These are phyloP conservation scores for Nephotettix cincticeps DNA, from an alignment of 1,140 invertebrate genomes.

Conservation along the genomic window DNA sequence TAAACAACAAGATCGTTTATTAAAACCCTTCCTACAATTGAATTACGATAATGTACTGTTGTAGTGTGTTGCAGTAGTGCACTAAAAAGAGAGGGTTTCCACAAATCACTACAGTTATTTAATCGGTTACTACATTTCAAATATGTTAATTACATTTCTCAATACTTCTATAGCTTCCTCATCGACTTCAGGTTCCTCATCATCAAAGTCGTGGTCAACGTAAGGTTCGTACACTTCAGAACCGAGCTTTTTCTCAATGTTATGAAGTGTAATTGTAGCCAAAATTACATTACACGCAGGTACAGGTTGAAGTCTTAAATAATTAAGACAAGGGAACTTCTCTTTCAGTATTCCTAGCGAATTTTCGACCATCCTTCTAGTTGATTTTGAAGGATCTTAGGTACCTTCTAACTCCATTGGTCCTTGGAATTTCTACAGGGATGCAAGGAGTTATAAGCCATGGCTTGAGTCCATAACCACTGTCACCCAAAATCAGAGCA, in stretches of 20 bases:
- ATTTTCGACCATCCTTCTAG: conserved; percentile 38
- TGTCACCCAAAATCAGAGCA: conserved; percentile 30
- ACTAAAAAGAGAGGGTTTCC: too few relatives aligned
- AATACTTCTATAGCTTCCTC: too few relatives aligned
- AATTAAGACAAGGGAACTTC: conserved; percentile 38
- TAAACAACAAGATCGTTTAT: too few relatives aligned
- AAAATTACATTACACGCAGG: neutral
- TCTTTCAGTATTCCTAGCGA: conserved; percentile 38
- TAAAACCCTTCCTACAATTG: too few relatives aligned
- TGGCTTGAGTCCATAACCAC: conserved; percentile 33
- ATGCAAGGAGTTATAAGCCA: conserved; percentile 35
- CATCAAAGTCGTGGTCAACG: too few relatives aligned
- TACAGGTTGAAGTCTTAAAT: conserved; percentile 28
- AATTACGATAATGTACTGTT: too few relatives aligned
- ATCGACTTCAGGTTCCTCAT: too few relatives aligned
- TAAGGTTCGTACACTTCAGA: too few relatives aligned
- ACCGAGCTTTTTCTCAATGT: neutral
- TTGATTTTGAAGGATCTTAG: conserved; percentile 34
- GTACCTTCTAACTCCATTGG: conserved; percentile 3
- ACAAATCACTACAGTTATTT: too few relatives aligned
- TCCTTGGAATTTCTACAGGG: neutral
- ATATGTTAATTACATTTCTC: too few relatives aligned
- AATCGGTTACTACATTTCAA: too few relatives aligned
- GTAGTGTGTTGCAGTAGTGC: too few relatives aligned
- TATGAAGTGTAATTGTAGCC: neutral